phyloP scores from a whole-genome alignment of 2,797 vertebrate species.

The Anomalospiza imberbis region DNA sequence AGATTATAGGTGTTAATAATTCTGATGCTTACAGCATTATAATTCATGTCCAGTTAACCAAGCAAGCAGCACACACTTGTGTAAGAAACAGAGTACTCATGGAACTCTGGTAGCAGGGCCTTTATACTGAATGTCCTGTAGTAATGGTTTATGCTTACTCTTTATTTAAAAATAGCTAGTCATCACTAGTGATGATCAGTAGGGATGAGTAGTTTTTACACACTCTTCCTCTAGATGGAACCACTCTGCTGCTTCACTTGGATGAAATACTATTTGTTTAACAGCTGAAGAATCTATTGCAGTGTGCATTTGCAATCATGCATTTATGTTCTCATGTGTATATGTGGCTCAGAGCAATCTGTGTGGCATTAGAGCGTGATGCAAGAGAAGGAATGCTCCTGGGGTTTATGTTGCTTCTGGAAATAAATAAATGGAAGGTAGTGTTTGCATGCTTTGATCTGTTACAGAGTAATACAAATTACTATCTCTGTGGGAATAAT shows the following conservation, averaged over 20 bases:
- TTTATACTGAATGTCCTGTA: not conserved
- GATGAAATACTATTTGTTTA: not conserved
- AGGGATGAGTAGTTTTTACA: not conserved
- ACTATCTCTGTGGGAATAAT: not conserved
- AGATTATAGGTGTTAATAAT: not conserved
- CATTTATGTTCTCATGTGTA: rapidly evolving
- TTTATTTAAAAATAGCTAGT: not conserved
- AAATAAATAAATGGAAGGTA: not conserved
- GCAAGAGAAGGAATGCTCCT: not conserved
- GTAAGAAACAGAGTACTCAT: not conserved
- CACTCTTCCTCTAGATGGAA: slow-evolving; percentile 57
- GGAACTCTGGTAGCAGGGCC: not conserved
- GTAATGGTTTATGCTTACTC: not conserved
- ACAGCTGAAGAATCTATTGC: not conserved
- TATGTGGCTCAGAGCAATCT: rapidly evolving
- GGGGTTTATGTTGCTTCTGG: not conserved
- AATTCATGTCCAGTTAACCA: not conserved
- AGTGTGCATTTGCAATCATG: not conserved
- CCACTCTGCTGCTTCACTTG: slow-evolving; percentile 28
- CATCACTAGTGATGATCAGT: too few relatives aligned
- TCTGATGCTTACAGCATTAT: not conserved
- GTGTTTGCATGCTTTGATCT: not conserved
- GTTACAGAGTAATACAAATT: not conserved
- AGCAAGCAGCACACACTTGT: not conserved
- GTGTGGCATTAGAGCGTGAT: not conserved